These are phyloP conservation scores for Drosophila santomea DNA, from an alignment of 1,140 invertebrate genomes.

Conservation along the genomic window DNA sequence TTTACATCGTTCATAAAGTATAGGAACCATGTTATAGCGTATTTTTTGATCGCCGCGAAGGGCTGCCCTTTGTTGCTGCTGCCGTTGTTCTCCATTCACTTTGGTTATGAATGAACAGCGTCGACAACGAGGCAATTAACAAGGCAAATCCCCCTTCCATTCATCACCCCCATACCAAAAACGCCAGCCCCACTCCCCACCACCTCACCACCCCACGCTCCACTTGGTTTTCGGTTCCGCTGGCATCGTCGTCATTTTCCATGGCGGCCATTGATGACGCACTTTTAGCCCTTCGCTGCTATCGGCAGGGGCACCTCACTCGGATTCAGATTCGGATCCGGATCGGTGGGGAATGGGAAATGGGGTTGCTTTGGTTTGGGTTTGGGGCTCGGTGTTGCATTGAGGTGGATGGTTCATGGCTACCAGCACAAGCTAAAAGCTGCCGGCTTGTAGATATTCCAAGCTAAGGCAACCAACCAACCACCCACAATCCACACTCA, in stretches of 20 bases:
- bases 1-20: too few species aligned
- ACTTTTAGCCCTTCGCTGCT: conserved; percentile 82
- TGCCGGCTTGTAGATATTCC: conserved; percentile 24
- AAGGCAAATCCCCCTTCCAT: conserved; percentile 31
- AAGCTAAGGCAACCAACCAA: not conserved
- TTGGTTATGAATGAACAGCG: conserved; percentile 73
- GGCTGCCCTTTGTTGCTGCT: conserved; percentile 11
- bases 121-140: conserved; percentile 66
- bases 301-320: conserved; percentile 54
- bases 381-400: not conserved
- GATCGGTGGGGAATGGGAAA: not conserved
- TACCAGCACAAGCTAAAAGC: not conserved
- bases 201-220: not conserved
- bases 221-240: conserved; percentile 53
- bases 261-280: conserved; percentile 83
- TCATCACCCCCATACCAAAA: conserved; percentile 4
- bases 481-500: not conserved
- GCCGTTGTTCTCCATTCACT: conserved; percentile 28
- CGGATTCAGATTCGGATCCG: conserved; percentile 35
- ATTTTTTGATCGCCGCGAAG: conserved; percentile 4
- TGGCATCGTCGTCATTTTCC: conserved; percentile 46
- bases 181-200: conserved; percentile 1
- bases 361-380: conserved; percentile 1
- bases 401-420: conserved; percentile 22
- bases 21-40: conserved; percentile 1